Evolutionary conservation across 2,888 invertebrate genomes (phyloP).

Genomic region (Pterobdella sp.): DNA sequence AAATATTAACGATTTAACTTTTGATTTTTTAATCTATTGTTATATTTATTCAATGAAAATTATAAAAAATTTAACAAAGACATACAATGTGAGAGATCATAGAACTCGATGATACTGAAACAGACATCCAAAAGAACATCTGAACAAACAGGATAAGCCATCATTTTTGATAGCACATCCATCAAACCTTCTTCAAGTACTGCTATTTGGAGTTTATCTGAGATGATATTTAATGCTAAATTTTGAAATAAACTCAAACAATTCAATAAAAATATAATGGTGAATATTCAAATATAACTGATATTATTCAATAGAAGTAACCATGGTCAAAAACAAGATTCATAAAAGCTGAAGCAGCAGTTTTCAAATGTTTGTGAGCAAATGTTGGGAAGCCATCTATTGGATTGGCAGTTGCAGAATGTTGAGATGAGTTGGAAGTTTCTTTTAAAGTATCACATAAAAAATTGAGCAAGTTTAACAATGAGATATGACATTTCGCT

Average conservation of each 20-base stretch:
- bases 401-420: not conserved
- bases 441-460: not conserved
- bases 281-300: too few relatives aligned
- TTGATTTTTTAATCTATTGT: not conserved
- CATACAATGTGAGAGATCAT: not conserved
- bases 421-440: not conserved
- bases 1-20: too few relatives aligned
- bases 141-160: slow-evolving; percentile 1
- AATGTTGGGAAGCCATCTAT: not conserved
- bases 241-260: too few relatives aligned
- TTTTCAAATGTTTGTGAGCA: slow-evolving; percentile 5
- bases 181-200: slow-evolving; percentile 5
- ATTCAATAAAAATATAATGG: too few relatives aligned
- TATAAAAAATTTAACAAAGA: too few relatives aligned
- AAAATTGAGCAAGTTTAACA: slow-evolving; percentile 4
- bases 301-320: too few relatives aligned
- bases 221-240: too few relatives aligned
- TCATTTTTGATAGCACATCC: not conserved
- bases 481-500: not conserved
- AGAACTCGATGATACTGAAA: slow-evolving; percentile 7
- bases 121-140: slow-evolving; percentile 8
- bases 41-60: too few relatives aligned
- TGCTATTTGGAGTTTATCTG: not conserved
- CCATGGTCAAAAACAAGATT: slow-evolving; percentile 21
- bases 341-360: slow-evolving; percentile 16